These are phyloP conservation scores for Dicerorhinus sumatrensis DNA, from an alignment of 2,113 vertebrate genomes.

Conservation along the genomic window DNA sequence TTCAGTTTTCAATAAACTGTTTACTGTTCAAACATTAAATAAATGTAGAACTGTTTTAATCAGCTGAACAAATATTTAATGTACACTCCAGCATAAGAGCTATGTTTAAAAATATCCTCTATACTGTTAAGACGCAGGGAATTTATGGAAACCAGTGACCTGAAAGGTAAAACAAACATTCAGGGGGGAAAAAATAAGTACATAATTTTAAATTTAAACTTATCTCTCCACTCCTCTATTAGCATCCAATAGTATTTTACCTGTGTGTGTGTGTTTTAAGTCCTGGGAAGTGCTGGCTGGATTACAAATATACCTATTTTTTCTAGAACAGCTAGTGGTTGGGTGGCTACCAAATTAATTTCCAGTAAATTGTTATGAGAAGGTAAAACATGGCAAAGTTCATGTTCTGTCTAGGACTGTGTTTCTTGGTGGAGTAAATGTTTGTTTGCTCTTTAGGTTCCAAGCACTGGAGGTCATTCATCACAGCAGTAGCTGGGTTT, in stretches of 20 bases:
- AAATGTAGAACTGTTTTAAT: constrained; percentile 90
- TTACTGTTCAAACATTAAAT: constrained; percentile 90
- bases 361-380: constrained; percentile 77
- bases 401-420: constrained; percentile 71
- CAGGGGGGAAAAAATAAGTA: constrained; percentile 49
- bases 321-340: constrained; percentile 78
- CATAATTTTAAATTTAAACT: constrained; percentile 70
- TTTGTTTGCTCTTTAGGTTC: constrained; percentile 84
- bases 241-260: background rate
- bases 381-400: constrained; percentile 74
- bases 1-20: constrained; percentile 87
- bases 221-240: constrained; percentile 55
- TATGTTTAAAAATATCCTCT: constrained; percentile 85
- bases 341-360: constrained; percentile 74
- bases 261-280: constrained; percentile 23
- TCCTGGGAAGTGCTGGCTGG: background rate
- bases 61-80: constrained; percentile 90
- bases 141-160: constrained; percentile 85
- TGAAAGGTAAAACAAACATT: constrained; percentile 86
- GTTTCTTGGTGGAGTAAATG: constrained; percentile 81
- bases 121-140: constrained; percentile 78
- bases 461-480: constrained; percentile 84
- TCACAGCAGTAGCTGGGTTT: constrained; percentile 79
- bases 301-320: constrained; percentile 68
- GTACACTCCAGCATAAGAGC: constrained; percentile 84